Evolutionary conservation across 92 coral and sea anemone genomes (phyloP).

Genomic region (Anthopleura xanthogrammica): DNA sequence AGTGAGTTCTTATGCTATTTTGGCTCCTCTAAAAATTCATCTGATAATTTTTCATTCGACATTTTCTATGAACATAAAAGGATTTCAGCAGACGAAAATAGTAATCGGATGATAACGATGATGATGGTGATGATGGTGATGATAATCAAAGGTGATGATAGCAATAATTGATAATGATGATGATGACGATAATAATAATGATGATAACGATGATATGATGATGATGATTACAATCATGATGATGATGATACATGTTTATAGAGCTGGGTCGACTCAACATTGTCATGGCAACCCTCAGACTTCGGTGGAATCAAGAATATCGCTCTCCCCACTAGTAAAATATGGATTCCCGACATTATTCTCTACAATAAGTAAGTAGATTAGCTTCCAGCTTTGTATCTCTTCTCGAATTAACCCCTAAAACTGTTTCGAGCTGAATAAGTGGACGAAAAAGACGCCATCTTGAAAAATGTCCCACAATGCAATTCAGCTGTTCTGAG

Average conservation of each 20-base stretch:
- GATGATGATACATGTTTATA: neutral
- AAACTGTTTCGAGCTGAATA: no score
- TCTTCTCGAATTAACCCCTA: no score
- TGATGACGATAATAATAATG: neutral
- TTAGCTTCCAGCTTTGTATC: no score
- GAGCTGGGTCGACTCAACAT: slow-evolving; percentile 67
- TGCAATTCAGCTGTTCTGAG: no score
- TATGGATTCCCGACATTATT: slow-evolving; percentile 93
- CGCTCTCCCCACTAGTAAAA: slow-evolving; percentile 47
- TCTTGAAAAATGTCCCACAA: no score
- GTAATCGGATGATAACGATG: neutral
- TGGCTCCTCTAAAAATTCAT: no score
- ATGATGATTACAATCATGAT: neutral
- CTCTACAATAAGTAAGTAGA: slow-evolving; percentile 73
- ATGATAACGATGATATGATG: neutral
- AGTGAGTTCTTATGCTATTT: no score
- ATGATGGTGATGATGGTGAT: neutral
- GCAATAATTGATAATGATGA: neutral
- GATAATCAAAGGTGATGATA: neutral
- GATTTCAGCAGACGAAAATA: no score
- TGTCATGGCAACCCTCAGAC: slow-evolving; percentile 75
- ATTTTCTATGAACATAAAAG: no score
- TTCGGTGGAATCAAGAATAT: slow-evolving; percentile 55
- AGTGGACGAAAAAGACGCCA: no score
- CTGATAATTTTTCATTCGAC: no score